Percentiles rank a stretch among this genome's conserved stretches.
Evolutionary conservation across 2,113 vertebrate species (phyloP).

Genomic region (Diglossa brunneiventris): DNA sequence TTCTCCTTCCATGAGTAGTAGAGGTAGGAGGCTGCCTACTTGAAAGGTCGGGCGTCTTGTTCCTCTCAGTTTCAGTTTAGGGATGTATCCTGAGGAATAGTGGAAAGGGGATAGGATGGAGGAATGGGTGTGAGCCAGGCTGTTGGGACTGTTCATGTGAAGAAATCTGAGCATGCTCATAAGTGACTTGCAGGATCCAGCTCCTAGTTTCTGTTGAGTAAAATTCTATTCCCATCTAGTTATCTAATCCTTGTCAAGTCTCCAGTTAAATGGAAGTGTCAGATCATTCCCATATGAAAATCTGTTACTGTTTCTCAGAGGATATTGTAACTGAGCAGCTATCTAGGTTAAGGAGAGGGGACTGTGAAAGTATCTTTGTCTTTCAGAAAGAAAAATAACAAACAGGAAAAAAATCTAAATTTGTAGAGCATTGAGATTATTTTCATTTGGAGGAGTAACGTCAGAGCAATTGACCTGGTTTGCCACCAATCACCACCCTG

Average conservation of each 20-base stretch:
- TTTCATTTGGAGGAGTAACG: not conserved
- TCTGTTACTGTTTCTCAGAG: not conserved
- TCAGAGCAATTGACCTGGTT: not conserved
- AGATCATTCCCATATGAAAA: not conserved
- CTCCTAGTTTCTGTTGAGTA: not conserved
- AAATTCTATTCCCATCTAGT: not conserved
- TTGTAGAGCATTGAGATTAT: not conserved
- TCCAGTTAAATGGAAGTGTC: not conserved
- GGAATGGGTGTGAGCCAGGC: fast-evolving
- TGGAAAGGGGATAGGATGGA: not conserved
- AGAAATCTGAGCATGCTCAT: not conserved
- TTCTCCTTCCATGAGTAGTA: not conserved
- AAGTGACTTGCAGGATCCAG: not conserved
- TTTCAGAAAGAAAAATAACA: not conserved
- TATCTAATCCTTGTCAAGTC: not conserved
- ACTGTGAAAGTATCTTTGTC: not conserved
- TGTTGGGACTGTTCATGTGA: not conserved
- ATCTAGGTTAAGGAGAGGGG: not conserved
- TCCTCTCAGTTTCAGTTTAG: not conserved
- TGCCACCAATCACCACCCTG: not conserved
- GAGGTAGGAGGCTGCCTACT: not conserved
- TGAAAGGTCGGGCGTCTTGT: not conserved
- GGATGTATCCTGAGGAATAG: not conserved
- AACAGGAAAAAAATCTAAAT: not conserved
- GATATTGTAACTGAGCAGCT: not conserved